Percentiles rank a stretch among this genome's conserved stretches.
Evolutionary conservation across 2,797 vertebrate species (phyloP).

Genomic region (Anas acuta): DNA sequence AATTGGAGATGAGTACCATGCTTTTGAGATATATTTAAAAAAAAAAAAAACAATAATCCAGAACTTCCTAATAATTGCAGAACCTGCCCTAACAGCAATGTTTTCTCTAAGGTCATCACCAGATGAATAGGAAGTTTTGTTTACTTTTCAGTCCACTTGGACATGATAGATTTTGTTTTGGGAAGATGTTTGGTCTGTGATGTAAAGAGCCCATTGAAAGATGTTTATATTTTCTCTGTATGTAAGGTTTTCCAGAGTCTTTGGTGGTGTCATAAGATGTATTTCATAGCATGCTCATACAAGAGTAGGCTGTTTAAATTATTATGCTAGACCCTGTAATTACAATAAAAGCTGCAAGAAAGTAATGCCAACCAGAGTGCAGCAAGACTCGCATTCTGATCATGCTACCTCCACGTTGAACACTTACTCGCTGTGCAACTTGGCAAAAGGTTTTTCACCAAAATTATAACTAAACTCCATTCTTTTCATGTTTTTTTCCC

Average conservation of each 20-base stretch:
- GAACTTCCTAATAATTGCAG: neutral
- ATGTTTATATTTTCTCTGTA: neutral
- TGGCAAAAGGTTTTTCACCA: neutral
- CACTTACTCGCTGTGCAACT: neutral
- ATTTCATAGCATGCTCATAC: neutral
- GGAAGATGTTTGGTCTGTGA: slow-evolving; percentile 15
- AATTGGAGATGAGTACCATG: neutral
- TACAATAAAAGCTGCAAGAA: neutral
- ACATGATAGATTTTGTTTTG: slow-evolving; percentile 48
- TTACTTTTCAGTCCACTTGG: neutral
- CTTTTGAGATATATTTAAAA: neutral
- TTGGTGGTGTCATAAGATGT: neutral
- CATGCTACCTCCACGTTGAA: neutral
- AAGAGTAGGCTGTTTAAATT: slow-evolving; percentile 13
- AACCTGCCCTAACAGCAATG: neutral
- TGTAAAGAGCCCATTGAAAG: neutral
- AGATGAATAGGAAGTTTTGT: slow-evolving; percentile 26
- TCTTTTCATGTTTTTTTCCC: neutral
- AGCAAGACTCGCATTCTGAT: neutral
- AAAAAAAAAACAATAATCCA: neutral
- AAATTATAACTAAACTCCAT: neutral
- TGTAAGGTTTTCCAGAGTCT: neutral
- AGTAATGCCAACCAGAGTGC: neutral
- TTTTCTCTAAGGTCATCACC: neutral
- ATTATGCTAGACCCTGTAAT: neutral